Evolutionary conservation across 2,113 vertebrate species (phyloP), one percentile per base, ranked within the genome.

Genomic region (Triplophysa dalaica): DNA sequence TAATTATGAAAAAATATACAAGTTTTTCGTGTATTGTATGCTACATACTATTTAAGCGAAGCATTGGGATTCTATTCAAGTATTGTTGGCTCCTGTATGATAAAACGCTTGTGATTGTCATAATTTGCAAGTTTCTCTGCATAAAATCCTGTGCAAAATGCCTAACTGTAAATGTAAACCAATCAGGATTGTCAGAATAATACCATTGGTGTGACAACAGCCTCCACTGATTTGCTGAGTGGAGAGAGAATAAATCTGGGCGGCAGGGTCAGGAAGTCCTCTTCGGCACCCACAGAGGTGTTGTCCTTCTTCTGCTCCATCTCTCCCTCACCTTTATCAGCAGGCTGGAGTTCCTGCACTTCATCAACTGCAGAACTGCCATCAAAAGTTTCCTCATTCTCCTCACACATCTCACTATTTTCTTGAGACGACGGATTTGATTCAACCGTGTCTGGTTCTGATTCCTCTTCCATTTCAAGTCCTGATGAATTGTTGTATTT

Each of bases 191-290:
- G n/a, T 16, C 19, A 68, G 1, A 3, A 7, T 0, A 90, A 87
- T 78, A 94, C 93, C 88, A 94, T 64, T 8, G 92, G 93, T 1
- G 91, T 94, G 68, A 94, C 90, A 38, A 86, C 89, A 26, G 91
- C 90, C 81, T 94, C 92, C 2, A 94, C 87, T 7, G 90, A 92
- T 85, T 92, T 92, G 84, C 92, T 91, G 79, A 94, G 91, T 14
- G 93, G 93, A 80, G 93, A 94, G 0, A 94, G 90, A 64, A 94
- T 85, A 22, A 88, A 89, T 11, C 86, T 80, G 2, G 89, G 82
- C 19, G 92, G 92, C 21, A 93, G 89, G 6, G 79, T 89, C 22
- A 92, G 84, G 29, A 92, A 84, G 54, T 93, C 91, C 3, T 92
- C 91, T 0, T 80, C 87, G 3, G 54, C 86, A 63, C 38, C 62